Conservation (phyloP, 2,113 vertebrate genomes). For the Gobiocypris rarus region DNA sequence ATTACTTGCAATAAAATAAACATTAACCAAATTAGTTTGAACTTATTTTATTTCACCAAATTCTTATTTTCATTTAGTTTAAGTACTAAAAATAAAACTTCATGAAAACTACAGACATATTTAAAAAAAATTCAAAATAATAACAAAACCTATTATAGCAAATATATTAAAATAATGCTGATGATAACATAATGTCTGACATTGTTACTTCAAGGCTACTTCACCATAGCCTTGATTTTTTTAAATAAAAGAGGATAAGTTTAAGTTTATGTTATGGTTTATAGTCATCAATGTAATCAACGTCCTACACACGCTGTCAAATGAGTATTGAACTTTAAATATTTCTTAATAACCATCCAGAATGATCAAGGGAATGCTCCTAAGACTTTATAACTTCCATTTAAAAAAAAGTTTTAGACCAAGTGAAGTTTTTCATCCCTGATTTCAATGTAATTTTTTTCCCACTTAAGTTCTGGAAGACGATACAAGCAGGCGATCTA, state of each 20-base stretch:
- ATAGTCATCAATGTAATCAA: too few relatives aligned
- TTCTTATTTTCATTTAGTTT: background rate
- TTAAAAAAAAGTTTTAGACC: background rate
- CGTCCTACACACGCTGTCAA: background rate
- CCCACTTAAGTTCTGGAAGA: background rate
- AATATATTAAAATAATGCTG: background rate
- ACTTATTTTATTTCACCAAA: too few relatives aligned
- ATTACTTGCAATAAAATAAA: too few relatives aligned
- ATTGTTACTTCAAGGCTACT: too few relatives aligned
- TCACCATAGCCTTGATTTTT: too few relatives aligned
- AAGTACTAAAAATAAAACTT: too few relatives aligned
- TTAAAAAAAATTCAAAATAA: background rate
- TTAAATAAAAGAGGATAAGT: background rate
- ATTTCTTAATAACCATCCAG: background rate
- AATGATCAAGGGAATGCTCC: background rate
- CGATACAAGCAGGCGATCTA: constrained; percentile 39
- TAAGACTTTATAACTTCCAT: background rate
- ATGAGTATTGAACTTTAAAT: background rate
- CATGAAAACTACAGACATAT: too few relatives aligned
- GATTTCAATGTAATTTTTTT: background rate
- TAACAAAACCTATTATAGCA: background rate
- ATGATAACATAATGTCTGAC: background rate
- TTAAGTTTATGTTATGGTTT: background rate
- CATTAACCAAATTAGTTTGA: too few relatives aligned
- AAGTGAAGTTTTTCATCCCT: background rate